These are phyloP conservation scores for Sebastes variabilis DNA, from an alignment of 2,797 vertebrate genomes.

Conservation along the genomic window DNA sequence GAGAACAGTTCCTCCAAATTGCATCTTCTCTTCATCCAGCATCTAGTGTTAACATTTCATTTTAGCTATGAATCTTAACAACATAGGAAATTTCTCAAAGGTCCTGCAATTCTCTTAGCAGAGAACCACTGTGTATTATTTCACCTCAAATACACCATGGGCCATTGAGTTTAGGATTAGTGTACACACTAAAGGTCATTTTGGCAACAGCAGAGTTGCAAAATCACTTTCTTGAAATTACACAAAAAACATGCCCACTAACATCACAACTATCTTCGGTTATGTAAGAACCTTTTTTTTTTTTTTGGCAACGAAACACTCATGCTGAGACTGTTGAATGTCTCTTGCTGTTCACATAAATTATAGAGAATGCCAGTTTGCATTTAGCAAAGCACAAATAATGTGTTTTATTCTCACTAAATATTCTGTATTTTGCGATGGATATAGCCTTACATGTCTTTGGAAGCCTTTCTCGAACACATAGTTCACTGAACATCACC, in stretches of 20 bases:
- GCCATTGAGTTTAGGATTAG: not conserved
- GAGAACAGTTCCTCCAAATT: not conserved
- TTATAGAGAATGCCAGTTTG: not conserved
- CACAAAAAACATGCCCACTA: not conserved
- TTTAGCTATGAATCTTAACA: conserved; percentile 1
- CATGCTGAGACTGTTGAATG: not conserved
- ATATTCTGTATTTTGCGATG: not conserved
- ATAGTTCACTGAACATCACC: not conserved
- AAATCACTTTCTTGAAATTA: not conserved
- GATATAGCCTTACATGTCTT: not conserved
- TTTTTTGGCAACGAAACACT: not conserved
- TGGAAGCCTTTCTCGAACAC: not conserved
- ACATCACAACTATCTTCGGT: not conserved
- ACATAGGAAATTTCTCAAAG: not conserved
- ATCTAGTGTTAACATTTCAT: not conserved
- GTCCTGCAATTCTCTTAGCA: not conserved
- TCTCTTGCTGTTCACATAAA: not conserved
- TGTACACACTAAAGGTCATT: conserved; percentile 2
- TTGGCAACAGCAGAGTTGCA: not conserved
- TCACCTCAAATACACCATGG: not conserved
- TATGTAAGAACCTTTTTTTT: not conserved
- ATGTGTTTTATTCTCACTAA: not conserved
- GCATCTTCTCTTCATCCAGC: conserved; percentile 3
- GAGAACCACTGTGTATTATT: not conserved
- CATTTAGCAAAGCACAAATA: not conserved